Base-by-base conservation (phyloP, 1,140 invertebrate genomes). In the Dreissena polymorpha region DNA sequence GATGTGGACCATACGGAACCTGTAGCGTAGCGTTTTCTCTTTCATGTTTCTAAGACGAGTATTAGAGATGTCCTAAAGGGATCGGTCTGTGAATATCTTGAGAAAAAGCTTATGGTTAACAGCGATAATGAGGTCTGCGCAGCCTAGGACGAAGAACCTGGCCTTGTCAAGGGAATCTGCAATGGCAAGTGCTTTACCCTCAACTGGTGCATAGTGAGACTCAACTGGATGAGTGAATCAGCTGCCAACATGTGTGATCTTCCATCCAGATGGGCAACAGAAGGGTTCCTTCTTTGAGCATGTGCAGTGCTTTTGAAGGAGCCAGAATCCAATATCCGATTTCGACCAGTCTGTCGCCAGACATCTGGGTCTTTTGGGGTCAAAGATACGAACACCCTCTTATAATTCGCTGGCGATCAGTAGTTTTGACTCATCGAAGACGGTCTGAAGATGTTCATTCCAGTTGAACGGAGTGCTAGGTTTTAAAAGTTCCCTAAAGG, bases 101-200 rank as follows among this genome's bases (percentile, higher is more conserved):
- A 86, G 69, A 10, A 87, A 78, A 16, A 85, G 84, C 81, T 88
- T 88, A 55, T 87, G 85, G 51, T 72, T 83, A 23, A 83, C 84
- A 13, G 83, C 79, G 2, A 87, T 53, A 21, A 86, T 86, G 14
- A 89, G 86, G 49, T 87, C 21, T 10, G 77, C 16, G 21, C 84
- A 88, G 13, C 86, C 87, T 18, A 88, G 74, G 0, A 85, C 82
- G 67, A 86, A 87, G 65, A 87, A 82, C n/a, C 80, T 29, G 3
- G 86, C 71, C 63, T 86, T 86, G 53, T 88, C 83, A 1, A 89
- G 70, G 0, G 85, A 78, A 75, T 89, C 85, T 2, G 76, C 87
- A 16, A 89, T 84, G 14, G 87, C 88, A 55, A 88, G 60, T 1
- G 88, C 85, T 73, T 89, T 84, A 3, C 87, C 87, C 57, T 86